Evolutionary conservation across 2,888 invertebrate genomes (phyloP), one percentile per base, ranked within the genome.

Genomic region (Tachina lurida): DNA sequence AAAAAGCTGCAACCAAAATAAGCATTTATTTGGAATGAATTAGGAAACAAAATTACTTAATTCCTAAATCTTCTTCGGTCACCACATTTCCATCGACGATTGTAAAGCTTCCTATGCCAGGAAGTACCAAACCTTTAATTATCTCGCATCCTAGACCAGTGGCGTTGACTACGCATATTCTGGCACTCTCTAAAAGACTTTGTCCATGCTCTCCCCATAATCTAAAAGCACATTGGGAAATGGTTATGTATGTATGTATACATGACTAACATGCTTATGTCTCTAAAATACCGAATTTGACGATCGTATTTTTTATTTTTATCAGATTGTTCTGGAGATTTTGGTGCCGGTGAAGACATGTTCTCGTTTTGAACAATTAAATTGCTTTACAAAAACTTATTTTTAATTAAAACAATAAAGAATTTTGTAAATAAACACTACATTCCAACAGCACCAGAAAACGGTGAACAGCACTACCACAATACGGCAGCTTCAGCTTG

Each of bases 151-250:
- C 99, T 65, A 98, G 94, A 9, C 97, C 97, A 58, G 96, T 97
- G 1, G 98, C 98, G 93, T 98, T 98, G 87, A 99, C 96, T 39
- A 99, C 93, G 92, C 99, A 99, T 88, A 99, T 95, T 92, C 97
- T 96, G 17, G 98, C 96, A 87, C 95, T 94, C 94, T 99, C 99
- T 80, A 99, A 94, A 5, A 97, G 94, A 87, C 94, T 93, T 93
- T 99, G 99, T 0, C 99, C 99, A 93, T 99, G 98, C 92, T 99
- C 99, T 87, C 99, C 99, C 99, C 99, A 99, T 89, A 99, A 94
- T 91, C 98, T 97, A 89, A 2, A 86, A 88, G 7, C 5, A 17
- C 13, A 82, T 41, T 54, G 17, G 45, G n/a, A 13, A 54, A 76
- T 22, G 41, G 41, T 3, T 22, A 49, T 3, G 3, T 49, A 15